Evolutionary conservation across 2,888 invertebrate species (phyloP), one percentile per base, ranked within the genome.

Genomic region (Sialis fuliginosa): DNA sequence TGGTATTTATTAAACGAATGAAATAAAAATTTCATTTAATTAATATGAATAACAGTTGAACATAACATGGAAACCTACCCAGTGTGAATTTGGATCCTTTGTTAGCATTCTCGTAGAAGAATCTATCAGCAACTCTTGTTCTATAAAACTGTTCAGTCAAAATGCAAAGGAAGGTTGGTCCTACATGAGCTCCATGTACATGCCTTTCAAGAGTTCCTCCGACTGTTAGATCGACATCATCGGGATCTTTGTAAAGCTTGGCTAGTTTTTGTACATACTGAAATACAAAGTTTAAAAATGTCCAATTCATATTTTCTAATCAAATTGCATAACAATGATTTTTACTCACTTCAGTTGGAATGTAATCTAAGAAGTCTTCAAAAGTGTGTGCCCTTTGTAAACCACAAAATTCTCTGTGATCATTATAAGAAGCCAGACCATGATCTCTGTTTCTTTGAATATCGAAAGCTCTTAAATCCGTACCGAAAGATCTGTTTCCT

Each of bases 161-260:
- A 52, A 93, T 82, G 60, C 91, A 91, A 3, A 88, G 72, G 71
- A 84, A 90, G 0, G 91, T 90, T 1, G 91, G 91, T 0, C 93
- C 92, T 0, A 83, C 74, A 42, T 84, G 69, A 0, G 89, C 78
- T 1, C 83, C 88, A 0, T 77, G 75, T 1, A 88, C 80, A 48
- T 81, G 79, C 1, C 65, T 64, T 63, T 93, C 93, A 45, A 90
- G 60, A 0, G 88, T 77, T 1, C 83, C 91, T 1, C 82, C 93
- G 6, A 90, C 84, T 9, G 85, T 86, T 48, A 92, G 62, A 55
- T 93, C 92, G 1, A 93, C 82, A 61, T 92, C 91, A 47, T 85
- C 79, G 0, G 79, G 79, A 42, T 71, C 71, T 49, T 75, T 77
- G 64, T 87, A 88, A 1, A 85, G 58, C 0, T 65, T 58, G 49